These are phyloP conservation scores for Orcinus orca DNA, from an alignment of 2,113 vertebrate species.

Conservation along the genomic window DNA sequence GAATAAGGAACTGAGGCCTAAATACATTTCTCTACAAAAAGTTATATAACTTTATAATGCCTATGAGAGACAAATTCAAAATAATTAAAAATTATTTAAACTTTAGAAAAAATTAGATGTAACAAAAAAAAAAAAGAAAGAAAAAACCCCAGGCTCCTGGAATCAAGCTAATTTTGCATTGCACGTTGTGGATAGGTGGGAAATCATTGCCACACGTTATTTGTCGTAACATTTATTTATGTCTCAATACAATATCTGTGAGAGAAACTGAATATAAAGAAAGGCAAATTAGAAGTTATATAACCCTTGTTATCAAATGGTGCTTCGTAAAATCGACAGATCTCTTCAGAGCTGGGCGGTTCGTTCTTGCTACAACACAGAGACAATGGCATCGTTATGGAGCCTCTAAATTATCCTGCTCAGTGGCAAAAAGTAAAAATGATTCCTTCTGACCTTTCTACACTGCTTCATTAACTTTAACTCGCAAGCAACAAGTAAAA, in stretches of 20 bases:
- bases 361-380: not conserved
- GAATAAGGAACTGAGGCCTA: not conserved
- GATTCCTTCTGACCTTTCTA: constrained; percentile 60
- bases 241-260: not conserved
- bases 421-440: constrained; percentile 68
- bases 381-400: not conserved
- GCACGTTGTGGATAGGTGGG: not conserved
- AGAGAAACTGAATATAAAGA: not conserved
- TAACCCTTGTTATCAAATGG: not conserved
- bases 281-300: not conserved
- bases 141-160: not conserved
- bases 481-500: constrained; percentile 50
- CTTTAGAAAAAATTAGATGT: not conserved
- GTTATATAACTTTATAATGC: not conserved
- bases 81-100: constrained; percentile 17
- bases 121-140: not conserved
- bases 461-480: constrained; percentile 62
- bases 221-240: not conserved
- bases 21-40: constrained; percentile 44
- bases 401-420: constrained; percentile 52
- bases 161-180: not conserved
- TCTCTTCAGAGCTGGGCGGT: not conserved
- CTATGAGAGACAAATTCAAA: not conserved
- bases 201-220: not conserved
- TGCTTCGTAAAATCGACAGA: constrained; percentile 26